These are phyloP conservation scores for Remorina albescens DNA, from an alignment of 2,797 vertebrate genomes.

Conservation along the genomic window DNA sequence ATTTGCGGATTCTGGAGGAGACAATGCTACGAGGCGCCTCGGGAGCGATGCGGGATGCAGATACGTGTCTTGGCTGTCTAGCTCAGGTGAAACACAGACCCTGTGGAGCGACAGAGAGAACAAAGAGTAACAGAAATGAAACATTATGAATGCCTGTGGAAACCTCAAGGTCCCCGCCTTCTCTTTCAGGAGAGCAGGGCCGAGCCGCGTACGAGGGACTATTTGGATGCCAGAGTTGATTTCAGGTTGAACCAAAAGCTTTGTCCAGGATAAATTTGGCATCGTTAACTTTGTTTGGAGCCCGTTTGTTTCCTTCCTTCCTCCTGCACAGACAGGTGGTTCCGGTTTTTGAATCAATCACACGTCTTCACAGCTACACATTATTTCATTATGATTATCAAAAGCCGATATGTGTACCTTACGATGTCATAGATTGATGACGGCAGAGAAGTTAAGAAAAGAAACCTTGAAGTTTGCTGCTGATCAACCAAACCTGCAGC, in stretches of 20 bases:
- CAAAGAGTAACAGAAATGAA: constrained; percentile 70
- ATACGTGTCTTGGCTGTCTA: constrained; percentile 59
- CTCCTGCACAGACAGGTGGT: constrained; percentile 7
- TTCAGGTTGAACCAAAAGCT: constrained; percentile 57
- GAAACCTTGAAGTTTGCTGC: background rate
- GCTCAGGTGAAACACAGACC: constrained; percentile 59
- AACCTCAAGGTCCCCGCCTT: constrained; percentile 47
- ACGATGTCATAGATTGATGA: background rate
- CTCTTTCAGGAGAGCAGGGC: constrained; percentile 37
- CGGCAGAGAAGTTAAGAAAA: constrained; percentile 9
- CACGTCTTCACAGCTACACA: constrained; percentile 9
- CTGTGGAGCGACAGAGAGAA: constrained; percentile 50
- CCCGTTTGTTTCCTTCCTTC: constrained; percentile 8
- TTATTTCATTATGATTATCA: background rate
- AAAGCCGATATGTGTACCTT: background rate
- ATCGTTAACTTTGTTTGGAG: constrained; percentile 12
- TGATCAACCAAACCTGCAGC: background rate
- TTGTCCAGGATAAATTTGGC: constrained; percentile 21
- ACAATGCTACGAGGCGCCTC: constrained; percentile 57
- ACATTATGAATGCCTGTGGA: constrained; percentile 64
- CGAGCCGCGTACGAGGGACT: background rate
- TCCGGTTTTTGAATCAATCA: constrained; percentile 26
- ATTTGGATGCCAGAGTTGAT: constrained; percentile 40
- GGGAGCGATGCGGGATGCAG: constrained; percentile 56
- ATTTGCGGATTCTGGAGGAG: constrained; percentile 67